These are phyloP conservation scores for Tachystola acroxantha DNA, from an alignment of 2,888 invertebrate genomes.

Conservation along the genomic window DNA sequence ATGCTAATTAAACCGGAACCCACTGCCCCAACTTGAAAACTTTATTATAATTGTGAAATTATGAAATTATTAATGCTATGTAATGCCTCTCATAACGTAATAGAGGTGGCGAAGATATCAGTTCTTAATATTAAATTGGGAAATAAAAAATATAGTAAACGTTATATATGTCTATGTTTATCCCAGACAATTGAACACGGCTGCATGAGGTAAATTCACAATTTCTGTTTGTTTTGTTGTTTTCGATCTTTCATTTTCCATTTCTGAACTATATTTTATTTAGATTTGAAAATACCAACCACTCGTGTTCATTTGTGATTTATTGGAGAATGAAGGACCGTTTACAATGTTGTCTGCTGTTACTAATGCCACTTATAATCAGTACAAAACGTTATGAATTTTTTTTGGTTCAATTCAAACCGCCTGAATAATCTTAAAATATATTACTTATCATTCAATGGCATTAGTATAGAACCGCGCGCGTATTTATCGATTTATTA, in stretches of 20 bases:
- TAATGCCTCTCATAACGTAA: too few species aligned
- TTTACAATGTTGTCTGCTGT: conserved; percentile 17
- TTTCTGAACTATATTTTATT: not conserved
- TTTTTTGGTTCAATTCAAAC: too few species aligned
- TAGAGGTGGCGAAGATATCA: conserved; percentile 1
- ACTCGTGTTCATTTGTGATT: conserved; percentile 59
- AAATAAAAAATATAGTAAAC: conserved; percentile 39
- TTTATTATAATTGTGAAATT: not conserved
- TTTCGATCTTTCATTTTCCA: conserved; percentile 53
- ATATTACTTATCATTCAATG: too few species aligned
- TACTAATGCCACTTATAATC: too few species aligned
- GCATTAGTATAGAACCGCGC: too few species aligned
- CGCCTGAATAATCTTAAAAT: too few species aligned
- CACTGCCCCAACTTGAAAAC: conserved; percentile 25
- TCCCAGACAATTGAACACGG: conserved; percentile 54
- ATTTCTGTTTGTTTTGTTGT: conserved; percentile 12
- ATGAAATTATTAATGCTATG: not conserved
- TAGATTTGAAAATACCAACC: conserved; percentile 7
- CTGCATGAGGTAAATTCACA: conserved; percentile 40
- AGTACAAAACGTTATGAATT: too few species aligned
- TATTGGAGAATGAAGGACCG: conserved; percentile 61
- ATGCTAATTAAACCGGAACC: conserved; percentile 31
- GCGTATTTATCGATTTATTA: too few species aligned
- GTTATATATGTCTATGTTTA: conserved; percentile 2
- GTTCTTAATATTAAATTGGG: conserved; percentile 13